A percentile compares a stretch with the other conserved stretches of the same genome.
Conservation (phyloP, 1,140 invertebrate genomes). For the Brachionus asplanchnoidis region DNA sequence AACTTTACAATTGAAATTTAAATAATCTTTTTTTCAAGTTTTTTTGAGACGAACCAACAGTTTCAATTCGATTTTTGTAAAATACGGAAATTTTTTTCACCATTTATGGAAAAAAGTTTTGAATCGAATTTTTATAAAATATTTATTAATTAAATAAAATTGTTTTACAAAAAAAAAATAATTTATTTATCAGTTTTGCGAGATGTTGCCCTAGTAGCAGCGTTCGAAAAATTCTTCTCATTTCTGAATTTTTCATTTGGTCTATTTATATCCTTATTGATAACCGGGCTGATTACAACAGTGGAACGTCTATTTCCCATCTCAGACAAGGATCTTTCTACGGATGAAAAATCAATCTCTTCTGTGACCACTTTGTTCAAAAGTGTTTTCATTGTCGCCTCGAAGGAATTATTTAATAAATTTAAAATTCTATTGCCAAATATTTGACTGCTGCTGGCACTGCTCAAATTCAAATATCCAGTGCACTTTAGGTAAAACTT, state of each 20-base stretch:
- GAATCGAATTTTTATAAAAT: neutral
- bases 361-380: conserved; percentile 11
- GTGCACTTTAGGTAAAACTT: conserved; percentile 27
- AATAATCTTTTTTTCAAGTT: too few relatives aligned
- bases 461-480: neutral
- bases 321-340: neutral
- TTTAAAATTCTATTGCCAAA: neutral
- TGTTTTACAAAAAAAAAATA: neutral
- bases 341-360: neutral
- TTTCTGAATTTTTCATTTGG: neutral
- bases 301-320: neutral
- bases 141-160: neutral
- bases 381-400: conserved; percentile 10
- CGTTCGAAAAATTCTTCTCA: conserved; percentile 6
- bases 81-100: neutral
- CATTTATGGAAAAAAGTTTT: neutral
- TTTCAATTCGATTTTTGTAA: neutral
- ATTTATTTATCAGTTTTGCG: neutral
- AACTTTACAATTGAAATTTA: too few relatives aligned
- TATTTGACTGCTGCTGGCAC: neutral
- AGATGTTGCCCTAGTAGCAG: neutral
- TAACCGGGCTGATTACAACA: neutral
- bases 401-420: neutral
- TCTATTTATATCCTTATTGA: neutral
- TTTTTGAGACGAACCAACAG: neutral